Base-by-base conservation (phyloP, 2,113 vertebrate genomes). In the Halcyon senegalensis region DNA sequence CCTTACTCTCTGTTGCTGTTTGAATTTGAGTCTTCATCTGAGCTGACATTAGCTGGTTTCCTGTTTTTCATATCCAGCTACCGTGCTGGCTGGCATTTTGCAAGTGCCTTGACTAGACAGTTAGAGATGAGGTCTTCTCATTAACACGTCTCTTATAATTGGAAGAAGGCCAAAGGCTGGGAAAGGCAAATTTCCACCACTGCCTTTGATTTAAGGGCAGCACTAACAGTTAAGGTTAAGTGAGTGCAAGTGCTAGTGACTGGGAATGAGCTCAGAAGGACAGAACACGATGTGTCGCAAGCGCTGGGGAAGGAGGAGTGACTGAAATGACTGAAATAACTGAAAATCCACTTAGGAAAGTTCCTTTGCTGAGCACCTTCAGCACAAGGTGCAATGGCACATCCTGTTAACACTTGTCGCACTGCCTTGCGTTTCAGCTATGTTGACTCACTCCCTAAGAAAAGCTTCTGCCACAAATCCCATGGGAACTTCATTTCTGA, bases 61-160 rank as follows among this genome's bases (percentile, higher is more conserved):
- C 89, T 75, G 33, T 73, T 82, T 91, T 94, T 84, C 91, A 37
- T 63, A 55, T 85, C 16, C 78, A 96, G 96, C 96, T 97, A 95
- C 96, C 68, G 96, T 96, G 82, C 78, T 94, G 96, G 84, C 90
- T 96, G 94, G 82, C 84, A 96, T 96, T 96, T 94, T 95, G 84
- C 89, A 80, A 95, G 89, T 43, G 89, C 19, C 87, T 76, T 80
- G 93, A 87, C 89, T 80, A 88, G 96, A 93, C 79, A 4, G 67
- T 66, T 85, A 74, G 91, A 85, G 41, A 83, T 37, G 63, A 96
- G 75, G 55, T 88, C 92, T 91, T 93, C 95, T 94, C 95, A 85
- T 97, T 97, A 97, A 93, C 93, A 59, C 17, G 3, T 94, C 82
- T 59, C 41, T 59, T 73, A 62, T 58, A 74, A 74, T 7, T 96